Base-by-base conservation (phyloP, 2,113 vertebrate species). In the Spheniscus mendiculus region DNA sequence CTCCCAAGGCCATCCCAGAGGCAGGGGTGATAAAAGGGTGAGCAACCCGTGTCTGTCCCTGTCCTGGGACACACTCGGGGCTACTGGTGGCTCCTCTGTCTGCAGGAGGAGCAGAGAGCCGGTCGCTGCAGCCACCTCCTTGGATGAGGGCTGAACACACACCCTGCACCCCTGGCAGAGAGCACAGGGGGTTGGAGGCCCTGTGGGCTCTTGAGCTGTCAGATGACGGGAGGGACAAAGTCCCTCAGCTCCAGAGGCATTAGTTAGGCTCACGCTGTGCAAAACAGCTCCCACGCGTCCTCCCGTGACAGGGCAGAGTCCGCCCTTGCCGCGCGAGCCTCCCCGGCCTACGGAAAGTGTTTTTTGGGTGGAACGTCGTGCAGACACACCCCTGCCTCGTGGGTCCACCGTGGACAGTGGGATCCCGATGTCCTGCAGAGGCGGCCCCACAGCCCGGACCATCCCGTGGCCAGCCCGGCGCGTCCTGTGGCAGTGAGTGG, bases 381-480 rank as follows among this genome's bases (percentile, higher is more conserved):
- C 49, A 50, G 69, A 18, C 9, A 4, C 20, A 62, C 12, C 42
- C 69, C 50, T 36, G 67, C 61, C n/a, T 65, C 3, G 1, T 38
- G 59, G 30, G 23, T 53, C 55, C 15, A 1, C 42, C 1, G 11
- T 14, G 72, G 63, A 21, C 10, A 17, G 3, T 5, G 30, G 47
- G 59, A 17, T 32, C 29, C 25, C 1, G 0, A 22, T 29, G 70
- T 25, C 23, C 66, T 15, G 38, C 61, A 69, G 45, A 34, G 52
- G 32, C 2, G 0, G 63, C 29, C 47, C 78, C 23, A 16, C 53
- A 12, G 50, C 29, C 40, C 4, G 21, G 29, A n/a, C 59, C 38
- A 6, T 29, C 53, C 36, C 1, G 0, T 7, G 25, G 56, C 4
- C 49, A 50, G 42, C 27, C 38, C 0, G 2, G 20, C 2, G 2